Percentiles rank a stretch among this genome's conserved stretches.
phyloP scores from a whole-genome alignment of 2,113 vertebrate species.

The Carettochelys insculpta region DNA sequence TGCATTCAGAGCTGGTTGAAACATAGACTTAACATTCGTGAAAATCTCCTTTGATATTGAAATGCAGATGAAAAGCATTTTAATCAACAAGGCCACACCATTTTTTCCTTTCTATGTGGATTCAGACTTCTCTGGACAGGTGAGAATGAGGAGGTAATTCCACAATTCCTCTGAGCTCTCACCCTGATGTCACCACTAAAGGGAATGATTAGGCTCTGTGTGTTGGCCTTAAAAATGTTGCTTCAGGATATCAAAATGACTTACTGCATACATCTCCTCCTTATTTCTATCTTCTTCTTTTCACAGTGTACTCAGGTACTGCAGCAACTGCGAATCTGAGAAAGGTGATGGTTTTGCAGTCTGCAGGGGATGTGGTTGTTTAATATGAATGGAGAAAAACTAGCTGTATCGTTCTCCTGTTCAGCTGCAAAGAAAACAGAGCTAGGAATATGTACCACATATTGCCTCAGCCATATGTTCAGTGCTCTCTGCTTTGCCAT shows the following conservation, averaged over 20 bases:
- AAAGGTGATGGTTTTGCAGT: neutral
- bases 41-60: neutral
- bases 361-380: neutral
- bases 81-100: neutral
- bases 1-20: neutral
- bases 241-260: neutral
- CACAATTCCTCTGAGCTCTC: neutral
- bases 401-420: neutral
- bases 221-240: neutral
- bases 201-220: neutral
- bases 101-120: neutral
- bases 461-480: slow-evolving; percentile 12
- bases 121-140: neutral
- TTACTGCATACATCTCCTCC: neutral
- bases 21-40: neutral
- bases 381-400: neutral
- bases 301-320: neutral
- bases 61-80: neutral
- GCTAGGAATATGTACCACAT: neutral
- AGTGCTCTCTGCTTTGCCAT: neutral
- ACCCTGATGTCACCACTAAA: neutral
- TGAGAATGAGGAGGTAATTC: neutral
- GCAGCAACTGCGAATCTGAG: neutral
- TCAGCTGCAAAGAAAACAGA: neutral
- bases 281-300: neutral